Percentiles rank a stretch among this genome's conserved stretches.
Conservation (phyloP, 2,888 invertebrate genomes). For the Stegana nigrithorax region DNA sequence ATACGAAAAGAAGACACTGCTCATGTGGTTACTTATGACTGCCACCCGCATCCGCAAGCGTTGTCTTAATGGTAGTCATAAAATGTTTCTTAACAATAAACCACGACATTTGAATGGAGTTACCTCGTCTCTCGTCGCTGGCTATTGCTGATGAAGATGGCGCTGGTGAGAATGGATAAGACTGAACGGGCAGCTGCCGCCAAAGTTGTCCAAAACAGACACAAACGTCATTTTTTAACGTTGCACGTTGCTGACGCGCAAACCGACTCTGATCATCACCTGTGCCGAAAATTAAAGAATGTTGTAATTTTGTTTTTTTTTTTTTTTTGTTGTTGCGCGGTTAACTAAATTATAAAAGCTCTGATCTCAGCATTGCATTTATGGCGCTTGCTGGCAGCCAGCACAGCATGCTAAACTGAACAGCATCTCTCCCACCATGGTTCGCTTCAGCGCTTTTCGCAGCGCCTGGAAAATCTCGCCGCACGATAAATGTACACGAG, state of each 20-base stretch:
- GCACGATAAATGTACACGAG: conserved; percentile 12
- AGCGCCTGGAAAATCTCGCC: conserved; percentile 9
- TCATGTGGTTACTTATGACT: conserved; percentile 44
- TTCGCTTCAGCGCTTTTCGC: too few relatives aligned
- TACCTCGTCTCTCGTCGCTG: neutral
- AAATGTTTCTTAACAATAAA: conserved; percentile 39
- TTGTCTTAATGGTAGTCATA: conserved; percentile 54
- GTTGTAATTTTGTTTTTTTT: too few relatives aligned
- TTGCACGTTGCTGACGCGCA: too few relatives aligned
- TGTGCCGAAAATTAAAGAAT: neutral
- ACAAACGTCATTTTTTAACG: conserved; percentile 39
- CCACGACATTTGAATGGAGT: conserved; percentile 14
- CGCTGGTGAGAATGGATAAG: conserved; percentile 7
- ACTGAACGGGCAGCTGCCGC: conserved; percentile 19
- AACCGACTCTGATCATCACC: conserved; percentile 1
- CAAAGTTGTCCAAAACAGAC: conserved; percentile 39
- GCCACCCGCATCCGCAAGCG: conserved; percentile 38
- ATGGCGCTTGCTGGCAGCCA: too few relatives aligned
- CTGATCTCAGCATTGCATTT: too few relatives aligned
- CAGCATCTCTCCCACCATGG: too few relatives aligned
- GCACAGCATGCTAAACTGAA: too few relatives aligned
- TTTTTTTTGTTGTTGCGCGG: too few relatives aligned
- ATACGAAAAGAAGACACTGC: too few relatives aligned
- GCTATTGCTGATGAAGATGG: neutral
- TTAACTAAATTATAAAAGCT: too few relatives aligned